A percentile compares a stretch with the other conserved stretches of the same genome.
phyloP scores from a whole-genome alignment of 2,888 invertebrate species.

The Busseola fusca region DNA sequence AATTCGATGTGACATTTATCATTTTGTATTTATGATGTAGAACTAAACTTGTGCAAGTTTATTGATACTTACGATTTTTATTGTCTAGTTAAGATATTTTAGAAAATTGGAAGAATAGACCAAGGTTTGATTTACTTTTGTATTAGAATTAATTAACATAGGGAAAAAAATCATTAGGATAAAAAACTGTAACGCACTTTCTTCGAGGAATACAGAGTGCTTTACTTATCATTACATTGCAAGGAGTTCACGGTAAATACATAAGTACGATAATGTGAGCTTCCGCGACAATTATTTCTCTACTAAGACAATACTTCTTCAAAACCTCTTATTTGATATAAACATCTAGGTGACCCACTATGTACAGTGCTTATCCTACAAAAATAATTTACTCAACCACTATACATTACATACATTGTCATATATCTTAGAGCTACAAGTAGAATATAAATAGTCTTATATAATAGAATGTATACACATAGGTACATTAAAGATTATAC shows the following conservation, averaged over 20 bases:
- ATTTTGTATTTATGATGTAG: conserved; percentile 46
- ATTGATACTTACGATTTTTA: conserved; percentile 12
- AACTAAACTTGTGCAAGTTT: conserved; percentile 30
- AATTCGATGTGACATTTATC: conserved; percentile 23
- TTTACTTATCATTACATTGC: not conserved
- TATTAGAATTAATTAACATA: not conserved
- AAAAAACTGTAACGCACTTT: not conserved
- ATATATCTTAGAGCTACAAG: conserved; percentile 69
- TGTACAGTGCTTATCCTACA: conserved; percentile 88
- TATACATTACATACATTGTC: conserved; percentile 85
- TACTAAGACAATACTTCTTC: conserved; percentile 76
- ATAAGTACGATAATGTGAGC: conserved; percentile 69
- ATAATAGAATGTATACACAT: conserved; percentile 72
- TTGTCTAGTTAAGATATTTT: not conserved
- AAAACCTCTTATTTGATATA: conserved; percentile 78
- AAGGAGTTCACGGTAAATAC: conserved; percentile 5
- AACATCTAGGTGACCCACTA: conserved; percentile 83
- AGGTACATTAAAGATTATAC: conserved; percentile 55
- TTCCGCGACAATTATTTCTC: conserved; percentile 69
- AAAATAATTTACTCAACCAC: conserved; percentile 88
- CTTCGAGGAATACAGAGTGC: not conserved
- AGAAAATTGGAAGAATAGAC: not conserved
- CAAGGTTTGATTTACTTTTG: not conserved
- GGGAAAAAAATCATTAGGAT: not conserved
- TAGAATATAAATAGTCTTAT: conserved; percentile 82